phyloP scores from a whole-genome alignment of 2,797 vertebrate genomes.

The Rhabdomys pumilio region DNA sequence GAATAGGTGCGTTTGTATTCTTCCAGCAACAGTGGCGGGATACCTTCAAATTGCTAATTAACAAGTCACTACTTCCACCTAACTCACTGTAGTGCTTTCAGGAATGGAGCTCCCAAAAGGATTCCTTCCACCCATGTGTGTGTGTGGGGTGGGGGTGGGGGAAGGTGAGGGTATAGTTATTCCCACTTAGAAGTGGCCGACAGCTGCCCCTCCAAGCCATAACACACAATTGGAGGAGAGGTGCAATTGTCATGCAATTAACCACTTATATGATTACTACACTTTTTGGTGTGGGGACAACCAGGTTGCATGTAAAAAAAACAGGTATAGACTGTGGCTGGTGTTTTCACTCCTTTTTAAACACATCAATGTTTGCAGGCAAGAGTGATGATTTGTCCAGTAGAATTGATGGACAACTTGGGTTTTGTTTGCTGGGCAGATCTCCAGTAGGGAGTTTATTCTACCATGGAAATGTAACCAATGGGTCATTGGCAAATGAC shows the following conservation, averaged over 20 bases:
- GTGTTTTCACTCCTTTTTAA: neutral
- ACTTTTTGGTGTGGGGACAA: neutral
- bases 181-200: neutral
- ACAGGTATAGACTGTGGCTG: neutral
- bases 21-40: neutral
- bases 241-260: neutral
- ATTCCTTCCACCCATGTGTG: neutral
- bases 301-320: neutral
- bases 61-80: neutral
- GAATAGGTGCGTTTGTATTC: neutral
- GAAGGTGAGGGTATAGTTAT: neutral
- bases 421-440: neutral
- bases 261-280: neutral
- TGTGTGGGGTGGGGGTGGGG: too few relatives aligned
- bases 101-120: neutral
- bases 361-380: conserved; percentile 11
- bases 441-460: neutral
- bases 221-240: neutral
- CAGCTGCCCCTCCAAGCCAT: neutral
- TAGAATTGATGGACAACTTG: neutral
- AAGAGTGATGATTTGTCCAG: neutral
- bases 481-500: conserved; percentile 13
- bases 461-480: conserved; percentile 32
- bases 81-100: neutral
- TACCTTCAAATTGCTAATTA: neutral